These are phyloP conservation scores for Ischnus inquisitorius DNA, from an alignment of 2,888 invertebrate species.

Conservation along the genomic window DNA sequence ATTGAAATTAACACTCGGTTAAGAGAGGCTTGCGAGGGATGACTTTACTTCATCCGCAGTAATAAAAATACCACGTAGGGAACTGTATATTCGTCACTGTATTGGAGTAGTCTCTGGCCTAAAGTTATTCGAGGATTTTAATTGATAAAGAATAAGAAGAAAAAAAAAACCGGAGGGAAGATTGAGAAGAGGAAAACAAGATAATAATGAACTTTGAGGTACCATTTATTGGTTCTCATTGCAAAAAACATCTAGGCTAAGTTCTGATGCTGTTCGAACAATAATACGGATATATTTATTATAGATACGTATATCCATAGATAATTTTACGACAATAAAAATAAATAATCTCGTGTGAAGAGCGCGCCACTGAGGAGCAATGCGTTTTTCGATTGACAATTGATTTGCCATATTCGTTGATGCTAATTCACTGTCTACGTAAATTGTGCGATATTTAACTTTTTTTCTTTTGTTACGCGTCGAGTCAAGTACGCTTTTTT, in stretches of 20 bases:
- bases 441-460: conserved; percentile 8
- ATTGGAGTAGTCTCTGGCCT: conserved; percentile 85
- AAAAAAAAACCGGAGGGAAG: conserved; percentile 38
- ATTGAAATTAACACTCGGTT: conserved; percentile 22
- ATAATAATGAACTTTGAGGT: conserved; percentile 42
- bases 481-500: background rate
- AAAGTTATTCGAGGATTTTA: conserved; percentile 79
- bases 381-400: conserved; percentile 60
- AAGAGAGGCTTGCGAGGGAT: conserved; percentile 50
- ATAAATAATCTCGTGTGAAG: conserved; percentile 66
- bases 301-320: conserved; percentile 76
- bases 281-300: conserved; percentile 83
- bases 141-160: conserved; percentile 65
- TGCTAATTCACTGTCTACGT: conserved; percentile 36
- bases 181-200: background rate
- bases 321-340: conserved; percentile 81
- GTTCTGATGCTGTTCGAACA: conserved; percentile 85
- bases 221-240: conserved; percentile 68
- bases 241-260: conserved; percentile 79
- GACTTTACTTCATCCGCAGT: conserved; percentile 58
- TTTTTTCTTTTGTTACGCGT: background rate
- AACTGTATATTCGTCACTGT: conserved; percentile 77
- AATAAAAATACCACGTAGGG: conserved; percentile 62
- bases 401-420: conserved; percentile 51
- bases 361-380: conserved; percentile 54